Base-by-base conservation (phyloP, 2,888 invertebrate genomes). In the Hipparchia semele region DNA sequence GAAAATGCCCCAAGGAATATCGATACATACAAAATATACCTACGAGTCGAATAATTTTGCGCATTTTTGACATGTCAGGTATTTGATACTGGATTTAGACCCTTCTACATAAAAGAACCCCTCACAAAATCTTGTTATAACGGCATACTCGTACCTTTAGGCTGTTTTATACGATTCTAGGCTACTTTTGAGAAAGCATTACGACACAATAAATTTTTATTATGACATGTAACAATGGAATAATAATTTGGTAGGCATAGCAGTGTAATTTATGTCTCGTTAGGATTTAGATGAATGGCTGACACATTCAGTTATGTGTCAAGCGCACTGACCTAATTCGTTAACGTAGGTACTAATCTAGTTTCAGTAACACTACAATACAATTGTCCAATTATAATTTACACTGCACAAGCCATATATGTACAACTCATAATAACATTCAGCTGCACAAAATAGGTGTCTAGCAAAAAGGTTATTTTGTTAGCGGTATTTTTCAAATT, bases 61-160 rank as follows among this genome's bases (percentile, higher is more conserved):
- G 58, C 58, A 58, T 23, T 8, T 23, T 53, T 13, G 23, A 23
- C 23, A 58, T 13, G 23, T 58, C 58, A 58, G 58, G 58, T 58
- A 58, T 58, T 58, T 58, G 58, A 58, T 58, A 7, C 23, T 49
- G 6, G 67, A 67, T 67, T 10, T 46, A 66, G 23, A 71, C 70
- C 74, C 72, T 72, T 76, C 72, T 67, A 60, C 67, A 71, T 71
- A 71, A 62, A 73, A 68, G 65, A 68, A 67, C 75, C 66, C 68
- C 70, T 65, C 72, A 68, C 70, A 71, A 74, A 70, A 68, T 71
- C 73, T 33, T 33, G 59, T 39, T 39, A 60, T 39, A 60, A 12
- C 39, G 39, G 2, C 9, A 60, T 59, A 75, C 72, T 46, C 59
- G 71, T 69, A 39, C 39, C 0, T 39, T 39, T 69, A 62, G 56